phyloP scores from a whole-genome alignment of 2,797 vertebrate genomes.

The Coregonus sp. region DNA sequence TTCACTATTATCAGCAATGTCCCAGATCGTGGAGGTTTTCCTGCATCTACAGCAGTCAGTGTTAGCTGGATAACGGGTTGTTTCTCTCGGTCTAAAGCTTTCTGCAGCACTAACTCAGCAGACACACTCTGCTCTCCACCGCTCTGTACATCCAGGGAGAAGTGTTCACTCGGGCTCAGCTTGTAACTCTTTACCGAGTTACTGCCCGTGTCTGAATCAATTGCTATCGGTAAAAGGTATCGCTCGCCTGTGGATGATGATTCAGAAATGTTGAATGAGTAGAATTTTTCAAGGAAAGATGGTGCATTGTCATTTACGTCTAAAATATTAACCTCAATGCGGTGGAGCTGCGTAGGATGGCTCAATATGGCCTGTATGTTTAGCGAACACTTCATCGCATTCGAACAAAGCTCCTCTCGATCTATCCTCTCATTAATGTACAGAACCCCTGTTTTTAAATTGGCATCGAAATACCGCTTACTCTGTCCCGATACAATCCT shows the following conservation, averaged over 20 bases:
- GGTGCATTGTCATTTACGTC: constrained; percentile 72
- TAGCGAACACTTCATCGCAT: constrained; percentile 64
- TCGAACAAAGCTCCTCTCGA: constrained; percentile 73
- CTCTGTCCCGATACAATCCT: constrained; percentile 52
- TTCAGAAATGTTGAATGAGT: constrained; percentile 44
- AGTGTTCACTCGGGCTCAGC: constrained; percentile 68
- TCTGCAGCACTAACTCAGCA: constrained; percentile 69
- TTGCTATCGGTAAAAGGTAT: constrained; percentile 57
- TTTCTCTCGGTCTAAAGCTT: constrained; percentile 72
- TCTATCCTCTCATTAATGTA: constrained; percentile 71
- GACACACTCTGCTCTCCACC: constrained; percentile 57
- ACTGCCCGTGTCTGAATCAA: constrained; percentile 64
- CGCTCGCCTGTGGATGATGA: constrained; percentile 61
- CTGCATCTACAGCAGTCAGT: constrained; percentile 71
- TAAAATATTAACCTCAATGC: constrained; percentile 62
- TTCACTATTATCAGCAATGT: constrained; percentile 59
- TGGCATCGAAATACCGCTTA: constrained; percentile 68
- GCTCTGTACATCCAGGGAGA: constrained; percentile 68
- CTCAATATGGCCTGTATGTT: constrained; percentile 65
- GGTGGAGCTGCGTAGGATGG: constrained; percentile 65
- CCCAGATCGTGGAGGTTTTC: constrained; percentile 67
- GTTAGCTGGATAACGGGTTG: constrained; percentile 62
- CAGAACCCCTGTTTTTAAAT: constrained; percentile 66
- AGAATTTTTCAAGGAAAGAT: constrained; percentile 41
- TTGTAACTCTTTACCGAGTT: constrained; percentile 69